A percentile compares a stretch with the other conserved stretches of the same genome.
Evolutionary conservation across 1,140 invertebrate species (phyloP).

Genomic region (Steinernema feltiae): DNA sequence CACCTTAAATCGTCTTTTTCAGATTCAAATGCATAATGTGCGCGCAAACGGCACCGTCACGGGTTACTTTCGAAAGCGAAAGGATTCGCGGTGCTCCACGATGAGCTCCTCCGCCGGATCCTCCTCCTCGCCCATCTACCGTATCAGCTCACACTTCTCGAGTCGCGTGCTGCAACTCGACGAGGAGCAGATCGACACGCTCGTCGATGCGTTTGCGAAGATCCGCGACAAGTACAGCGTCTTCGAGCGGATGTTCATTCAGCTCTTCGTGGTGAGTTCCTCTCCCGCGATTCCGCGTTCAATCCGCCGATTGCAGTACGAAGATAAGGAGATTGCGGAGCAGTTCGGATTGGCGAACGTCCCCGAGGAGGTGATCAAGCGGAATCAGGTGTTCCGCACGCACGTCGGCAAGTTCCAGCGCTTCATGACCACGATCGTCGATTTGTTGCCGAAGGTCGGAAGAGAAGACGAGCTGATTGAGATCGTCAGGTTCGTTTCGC

Average conservation of each 20-base stretch:
- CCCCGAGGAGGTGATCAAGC: conserved; percentile 39
- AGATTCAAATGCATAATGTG: background rate
- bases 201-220: conserved; percentile 39
- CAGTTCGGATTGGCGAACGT: conserved; percentile 47
- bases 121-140: conserved; percentile 1
- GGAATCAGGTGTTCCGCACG: conserved; percentile 47
- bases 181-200: conserved; percentile 7
- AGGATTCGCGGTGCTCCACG: background rate
- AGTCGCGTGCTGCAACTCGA: background rate
- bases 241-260: conserved; percentile 49
- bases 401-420: conserved; percentile 55
- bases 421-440: conserved; percentile 50
- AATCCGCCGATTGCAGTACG: conserved; percentile 35
- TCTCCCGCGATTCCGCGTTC: background rate
- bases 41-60: background rate
- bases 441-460: conserved; percentile 44
- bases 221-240: conserved; percentile 49
- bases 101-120: background rate
- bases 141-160: conserved; percentile 6
- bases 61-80: background rate
- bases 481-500: conserved; percentile 54
- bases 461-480: conserved; percentile 50
- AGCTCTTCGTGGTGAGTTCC: conserved; percentile 43
- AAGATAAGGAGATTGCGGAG: conserved; percentile 48
- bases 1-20: background rate